Conservation (phyloP, 53 echinoderm and acorn worm species). For the Temnopleurus reevesii region DNA sequence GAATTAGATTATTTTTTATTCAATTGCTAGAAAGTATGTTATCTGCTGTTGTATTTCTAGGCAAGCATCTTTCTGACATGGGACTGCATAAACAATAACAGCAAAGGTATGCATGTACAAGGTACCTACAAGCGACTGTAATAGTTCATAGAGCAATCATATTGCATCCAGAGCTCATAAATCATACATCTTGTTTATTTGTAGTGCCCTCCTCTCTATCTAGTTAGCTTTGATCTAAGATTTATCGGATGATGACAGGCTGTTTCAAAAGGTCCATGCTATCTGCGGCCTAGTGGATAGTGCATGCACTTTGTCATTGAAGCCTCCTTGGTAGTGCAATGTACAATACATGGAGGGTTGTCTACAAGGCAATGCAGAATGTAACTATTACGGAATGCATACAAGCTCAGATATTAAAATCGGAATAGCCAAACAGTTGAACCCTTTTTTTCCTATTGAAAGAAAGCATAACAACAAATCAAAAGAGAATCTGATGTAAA, state of each 20-base stretch:
- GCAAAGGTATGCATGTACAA: no score
- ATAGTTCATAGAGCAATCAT: background rate
- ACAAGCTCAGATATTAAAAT: background rate
- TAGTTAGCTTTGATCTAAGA: conserved; percentile 24
- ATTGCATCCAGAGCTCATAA: background rate
- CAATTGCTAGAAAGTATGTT: no score
- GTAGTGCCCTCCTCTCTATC: background rate
- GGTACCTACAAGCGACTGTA: no score
- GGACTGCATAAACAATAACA: no score
- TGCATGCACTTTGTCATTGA: background rate
- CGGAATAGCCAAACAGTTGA: no score
- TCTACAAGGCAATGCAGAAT: background rate
- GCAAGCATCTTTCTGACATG: no score
- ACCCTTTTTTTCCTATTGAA: no score
- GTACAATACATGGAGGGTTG: background rate
- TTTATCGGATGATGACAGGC: conserved; percentile 7
- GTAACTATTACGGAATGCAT: background rate
- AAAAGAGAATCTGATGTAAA: no score
- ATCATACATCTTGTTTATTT: conserved; percentile 40
- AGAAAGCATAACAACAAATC: no score
- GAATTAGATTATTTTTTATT: no score
- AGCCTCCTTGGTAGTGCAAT: background rate
- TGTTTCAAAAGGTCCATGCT: background rate
- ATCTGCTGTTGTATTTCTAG: no score
- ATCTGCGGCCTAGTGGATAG: no score